These are phyloP conservation scores for Chelonoidis abingdonii DNA, from an alignment of 2,113 vertebrate species.

Conservation along the genomic window DNA sequence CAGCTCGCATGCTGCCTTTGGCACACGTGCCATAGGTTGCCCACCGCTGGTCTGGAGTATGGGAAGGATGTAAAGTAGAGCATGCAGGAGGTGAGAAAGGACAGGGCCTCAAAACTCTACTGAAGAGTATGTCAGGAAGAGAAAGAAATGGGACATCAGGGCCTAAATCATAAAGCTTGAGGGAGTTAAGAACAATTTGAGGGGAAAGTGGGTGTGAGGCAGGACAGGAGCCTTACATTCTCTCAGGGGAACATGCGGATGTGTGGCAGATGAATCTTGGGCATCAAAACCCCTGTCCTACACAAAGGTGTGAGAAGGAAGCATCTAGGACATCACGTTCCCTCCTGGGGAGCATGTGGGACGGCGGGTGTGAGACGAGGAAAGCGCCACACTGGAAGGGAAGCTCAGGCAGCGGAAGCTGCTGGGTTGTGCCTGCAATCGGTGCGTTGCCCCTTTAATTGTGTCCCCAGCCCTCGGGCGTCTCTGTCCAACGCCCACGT, in stretches of 20 bases:
- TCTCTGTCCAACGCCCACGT: slow-evolving; percentile 95
- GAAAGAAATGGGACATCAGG: background rate
- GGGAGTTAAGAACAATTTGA: background rate
- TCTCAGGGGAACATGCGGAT: background rate
- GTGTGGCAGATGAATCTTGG: background rate
- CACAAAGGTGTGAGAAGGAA: slow-evolving; percentile 7
- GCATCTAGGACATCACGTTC: background rate
- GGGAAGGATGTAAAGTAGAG: background rate
- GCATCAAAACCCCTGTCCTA: background rate
- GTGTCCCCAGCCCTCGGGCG: slow-evolving; percentile 96
- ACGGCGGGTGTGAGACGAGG: background rate
- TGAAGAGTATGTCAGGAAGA: slow-evolving; percentile 10
- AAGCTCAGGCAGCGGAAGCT: background rate
- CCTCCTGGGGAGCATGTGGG: background rate
- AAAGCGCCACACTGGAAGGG: background rate
- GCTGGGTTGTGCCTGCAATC: slow-evolving; percentile 64
- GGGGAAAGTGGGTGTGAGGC: background rate
- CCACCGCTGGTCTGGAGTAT: background rate
- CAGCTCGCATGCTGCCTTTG: too few species aligned
- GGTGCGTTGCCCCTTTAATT: slow-evolving; percentile 93
- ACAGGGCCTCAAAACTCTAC: background rate
- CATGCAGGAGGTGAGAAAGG: background rate
- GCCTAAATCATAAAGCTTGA: background rate
- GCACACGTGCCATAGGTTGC: too few species aligned
- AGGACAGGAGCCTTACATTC: background rate